Evolutionary conservation across 2,113 vertebrate species (phyloP).

Genomic region (Xiphophorus maculatus): DNA sequence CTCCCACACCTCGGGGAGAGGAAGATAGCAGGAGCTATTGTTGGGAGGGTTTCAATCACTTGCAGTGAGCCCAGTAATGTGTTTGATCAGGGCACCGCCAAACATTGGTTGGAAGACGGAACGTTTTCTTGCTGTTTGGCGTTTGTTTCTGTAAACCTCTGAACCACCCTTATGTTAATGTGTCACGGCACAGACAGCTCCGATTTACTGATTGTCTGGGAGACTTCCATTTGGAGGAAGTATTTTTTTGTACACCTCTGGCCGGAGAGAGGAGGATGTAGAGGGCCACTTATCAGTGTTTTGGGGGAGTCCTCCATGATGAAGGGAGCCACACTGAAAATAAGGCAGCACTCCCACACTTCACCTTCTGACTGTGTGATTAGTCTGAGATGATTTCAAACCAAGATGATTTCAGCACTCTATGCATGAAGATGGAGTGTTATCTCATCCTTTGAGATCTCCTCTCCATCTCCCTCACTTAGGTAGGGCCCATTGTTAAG

Average conservation of each 20-base stretch:
- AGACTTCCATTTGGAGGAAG: conserved; percentile 56
- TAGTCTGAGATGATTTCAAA: conserved; percentile 65
- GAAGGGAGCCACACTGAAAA: conserved; percentile 42
- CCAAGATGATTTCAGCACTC: conserved; percentile 73
- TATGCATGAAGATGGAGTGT: conserved; percentile 76
- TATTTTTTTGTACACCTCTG: conserved; percentile 35
- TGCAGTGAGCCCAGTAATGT: conserved; percentile 43
- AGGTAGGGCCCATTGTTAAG: conserved; percentile 79
- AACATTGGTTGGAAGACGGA: conserved; percentile 63
- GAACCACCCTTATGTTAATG: conserved; percentile 53
- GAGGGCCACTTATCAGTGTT: conserved; percentile 53
- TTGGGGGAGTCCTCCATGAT: conserved; percentile 38
- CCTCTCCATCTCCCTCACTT: conserved; percentile 77
- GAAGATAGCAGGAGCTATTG: conserved; percentile 69
- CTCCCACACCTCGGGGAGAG: conserved; percentile 66
- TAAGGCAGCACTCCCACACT: conserved; percentile 61
- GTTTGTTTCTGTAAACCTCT: conserved; percentile 64
- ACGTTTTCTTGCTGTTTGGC: conserved; percentile 36
- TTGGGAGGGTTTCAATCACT: conserved; percentile 72
- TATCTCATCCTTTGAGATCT: conserved; percentile 69
- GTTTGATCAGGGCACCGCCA: conserved; percentile 67
- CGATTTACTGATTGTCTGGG: conserved; percentile 61
- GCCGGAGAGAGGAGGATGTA: conserved; percentile 53
- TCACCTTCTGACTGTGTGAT: conserved; percentile 58
- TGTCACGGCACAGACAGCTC: conserved; percentile 33